These are phyloP conservation scores for Microctonus hyperodae DNA, from an alignment of 2,888 invertebrate genomes.

Conservation along the genomic window DNA sequence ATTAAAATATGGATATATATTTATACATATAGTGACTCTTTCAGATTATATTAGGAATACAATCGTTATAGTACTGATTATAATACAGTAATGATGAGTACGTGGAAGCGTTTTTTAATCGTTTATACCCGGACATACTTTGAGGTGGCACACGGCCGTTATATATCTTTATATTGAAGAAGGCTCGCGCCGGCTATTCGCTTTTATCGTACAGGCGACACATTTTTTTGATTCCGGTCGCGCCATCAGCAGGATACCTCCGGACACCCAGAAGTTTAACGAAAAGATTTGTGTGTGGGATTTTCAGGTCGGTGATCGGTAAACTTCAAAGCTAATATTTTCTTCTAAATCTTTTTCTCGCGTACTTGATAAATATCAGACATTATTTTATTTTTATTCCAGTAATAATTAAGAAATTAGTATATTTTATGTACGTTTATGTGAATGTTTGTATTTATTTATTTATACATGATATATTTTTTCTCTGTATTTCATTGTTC, in stretches of 20 bases:
- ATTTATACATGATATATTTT: slow-evolving; percentile 3
- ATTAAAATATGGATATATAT: no score
- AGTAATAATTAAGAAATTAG: neutral
- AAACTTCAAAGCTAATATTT: slow-evolving; percentile 10
- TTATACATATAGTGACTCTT: no score
- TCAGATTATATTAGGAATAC: slow-evolving; percentile 17
- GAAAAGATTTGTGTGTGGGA: slow-evolving; percentile 19
- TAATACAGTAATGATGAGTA: slow-evolving; percentile 35
- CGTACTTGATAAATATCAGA: neutral
- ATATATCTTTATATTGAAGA: slow-evolving; percentile 37
- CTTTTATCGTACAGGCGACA: slow-evolving; percentile 25
- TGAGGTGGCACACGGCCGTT: no score
- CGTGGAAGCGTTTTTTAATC: slow-evolving; percentile 38
- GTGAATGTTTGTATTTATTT: neutral
- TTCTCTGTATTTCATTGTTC: neutral
- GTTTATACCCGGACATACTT: slow-evolving; percentile 25
- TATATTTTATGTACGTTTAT: neutral
- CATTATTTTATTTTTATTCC: neutral
- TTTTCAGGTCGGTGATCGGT: slow-evolving; percentile 15
- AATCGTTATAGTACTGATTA: slow-evolving; percentile 27
- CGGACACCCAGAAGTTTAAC: slow-evolving; percentile 30
- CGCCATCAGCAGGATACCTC: slow-evolving; percentile 17
- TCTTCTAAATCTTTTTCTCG: slow-evolving; percentile 5
- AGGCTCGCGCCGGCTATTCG: slow-evolving; percentile 33
- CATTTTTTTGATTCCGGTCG: slow-evolving; percentile 31